Conservation (phyloP, 2,113 vertebrate genomes). For the Caloenas nicobarica region DNA sequence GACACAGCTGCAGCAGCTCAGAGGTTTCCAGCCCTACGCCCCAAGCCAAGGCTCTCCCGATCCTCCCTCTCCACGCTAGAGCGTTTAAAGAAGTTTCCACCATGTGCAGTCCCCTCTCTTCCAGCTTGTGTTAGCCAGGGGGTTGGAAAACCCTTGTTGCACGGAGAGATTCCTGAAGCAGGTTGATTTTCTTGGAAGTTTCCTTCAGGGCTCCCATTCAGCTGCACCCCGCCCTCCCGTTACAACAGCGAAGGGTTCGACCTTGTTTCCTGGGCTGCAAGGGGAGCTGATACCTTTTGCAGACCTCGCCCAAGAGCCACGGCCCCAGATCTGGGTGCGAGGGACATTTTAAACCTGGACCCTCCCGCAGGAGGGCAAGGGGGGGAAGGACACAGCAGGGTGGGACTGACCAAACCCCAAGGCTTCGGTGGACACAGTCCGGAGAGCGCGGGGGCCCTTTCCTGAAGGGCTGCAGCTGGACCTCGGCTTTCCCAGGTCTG, state of each 20-base stretch:
- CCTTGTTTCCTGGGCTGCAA: fast-evolving
- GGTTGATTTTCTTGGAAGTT: neutral
- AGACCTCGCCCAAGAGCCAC: neutral
- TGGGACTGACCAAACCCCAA: neutral
- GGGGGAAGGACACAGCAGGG: neutral
- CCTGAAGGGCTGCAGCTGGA: neutral
- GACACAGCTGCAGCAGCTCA: neutral
- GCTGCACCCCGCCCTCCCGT: neutral
- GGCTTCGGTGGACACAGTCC: neutral
- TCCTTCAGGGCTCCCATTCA: fast-evolving
- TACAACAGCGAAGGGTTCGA: fast-evolving
- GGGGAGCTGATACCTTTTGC: neutral
- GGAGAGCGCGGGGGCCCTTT: neutral
- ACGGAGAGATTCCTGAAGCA: neutral
- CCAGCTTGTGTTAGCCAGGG: neutral
- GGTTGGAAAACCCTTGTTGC: neutral
- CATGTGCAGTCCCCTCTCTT: fast-evolving
- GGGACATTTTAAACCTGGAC: neutral
- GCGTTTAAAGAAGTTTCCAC: neutral
- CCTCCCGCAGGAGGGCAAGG: neutral
- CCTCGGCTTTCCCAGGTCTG: neutral
- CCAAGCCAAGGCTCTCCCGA: neutral
- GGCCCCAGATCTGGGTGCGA: neutral
- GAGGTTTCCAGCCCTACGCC: neutral
- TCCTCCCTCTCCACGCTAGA: fast-evolving